Conservation (phyloP, 2,113 vertebrate species). For the Condylura cristata region DNA sequence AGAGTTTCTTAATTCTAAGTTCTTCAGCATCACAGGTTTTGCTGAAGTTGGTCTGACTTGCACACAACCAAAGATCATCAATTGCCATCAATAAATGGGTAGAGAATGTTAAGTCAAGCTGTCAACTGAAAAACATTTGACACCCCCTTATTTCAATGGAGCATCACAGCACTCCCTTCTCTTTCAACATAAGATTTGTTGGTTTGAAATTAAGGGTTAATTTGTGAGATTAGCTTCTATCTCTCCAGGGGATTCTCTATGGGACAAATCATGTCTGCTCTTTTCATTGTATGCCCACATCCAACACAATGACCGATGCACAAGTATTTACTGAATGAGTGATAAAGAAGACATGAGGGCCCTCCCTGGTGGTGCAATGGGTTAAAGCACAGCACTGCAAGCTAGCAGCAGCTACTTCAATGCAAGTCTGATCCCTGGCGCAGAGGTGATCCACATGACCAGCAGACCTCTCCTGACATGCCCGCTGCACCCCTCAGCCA, state of each 20-base stretch:
- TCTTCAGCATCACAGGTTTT: too few species aligned
- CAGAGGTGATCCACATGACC: too few species aligned
- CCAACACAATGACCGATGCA: not conserved
- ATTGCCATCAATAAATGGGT: not conserved
- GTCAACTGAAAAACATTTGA: not conserved
- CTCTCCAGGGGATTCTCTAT: not conserved
- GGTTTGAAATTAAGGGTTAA: conserved; percentile 33
- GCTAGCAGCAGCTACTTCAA: too few species aligned
- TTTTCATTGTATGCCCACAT: not conserved
- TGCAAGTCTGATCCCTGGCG: too few species aligned
- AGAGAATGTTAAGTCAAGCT: not conserved
- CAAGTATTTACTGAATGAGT: not conserved
- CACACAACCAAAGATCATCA: conserved; percentile 15
- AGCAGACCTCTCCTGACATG: too few species aligned
- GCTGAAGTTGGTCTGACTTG: too few species aligned
- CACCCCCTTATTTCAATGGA: not conserved
- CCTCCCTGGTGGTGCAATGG: too few species aligned
- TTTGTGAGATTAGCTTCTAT: not conserved
- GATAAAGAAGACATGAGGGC: too few species aligned
- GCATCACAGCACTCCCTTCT: not conserved
- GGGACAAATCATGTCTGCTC: not conserved
- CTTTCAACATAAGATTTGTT: not conserved
- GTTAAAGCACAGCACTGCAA: too few species aligned
- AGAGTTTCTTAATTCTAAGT: not conserved
- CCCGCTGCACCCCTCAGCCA: too few species aligned